Evolutionary conservation across 1,140 invertebrate species (phyloP), one percentile per base, ranked within the genome.

Genomic region (Proales similis): DNA sequence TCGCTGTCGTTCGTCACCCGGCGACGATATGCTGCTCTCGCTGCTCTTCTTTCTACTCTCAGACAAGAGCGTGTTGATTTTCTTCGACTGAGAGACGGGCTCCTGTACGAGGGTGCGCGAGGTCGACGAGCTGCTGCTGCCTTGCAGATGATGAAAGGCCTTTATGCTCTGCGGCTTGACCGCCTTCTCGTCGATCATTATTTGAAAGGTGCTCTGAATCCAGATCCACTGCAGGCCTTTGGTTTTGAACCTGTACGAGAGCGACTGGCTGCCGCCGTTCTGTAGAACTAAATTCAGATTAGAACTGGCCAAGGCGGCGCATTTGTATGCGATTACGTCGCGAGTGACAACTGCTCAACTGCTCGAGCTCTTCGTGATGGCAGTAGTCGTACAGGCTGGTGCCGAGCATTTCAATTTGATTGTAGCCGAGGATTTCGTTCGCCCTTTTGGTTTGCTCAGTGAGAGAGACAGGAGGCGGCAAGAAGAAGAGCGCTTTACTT

Each of bases 131-230:
- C n/a, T n/a, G n/a, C n/a, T n/a, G n/a, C n/a, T n/a, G n/a, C n/a
- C n/a, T n/a, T n/a, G n/a, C n/a, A n/a, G n/a, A n/a, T 57, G 51
- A 26, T 57, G 39, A 42, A 19, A 24, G 30, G 36, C 33, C 17
- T 42, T 22, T 26, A 57, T 57, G 6, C 36, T 42, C 27, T 57
- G 45, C 17, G 51, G 51, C 19, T 57, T 57, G 36, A 57, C 45
- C 7, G 36, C 36, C 22, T 26, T 42, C 20, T 57, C 36, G 32
- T 57, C 36, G 30, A 42, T 42, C 20, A 57, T 29, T 26, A 57
- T 57, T 57, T 57, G 51, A 57, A 57, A 57, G 39, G 36, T 57
- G 19, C 36, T 42, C 36, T 57, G 51, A 22, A 57, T 57, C 51
- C 51, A 57, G 4, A 57, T 24, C 51, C 51, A 57, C 20, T 57